These are phyloP conservation scores for Linnaemya tessellans DNA, from an alignment of 2,888 invertebrate species.

Conservation along the genomic window DNA sequence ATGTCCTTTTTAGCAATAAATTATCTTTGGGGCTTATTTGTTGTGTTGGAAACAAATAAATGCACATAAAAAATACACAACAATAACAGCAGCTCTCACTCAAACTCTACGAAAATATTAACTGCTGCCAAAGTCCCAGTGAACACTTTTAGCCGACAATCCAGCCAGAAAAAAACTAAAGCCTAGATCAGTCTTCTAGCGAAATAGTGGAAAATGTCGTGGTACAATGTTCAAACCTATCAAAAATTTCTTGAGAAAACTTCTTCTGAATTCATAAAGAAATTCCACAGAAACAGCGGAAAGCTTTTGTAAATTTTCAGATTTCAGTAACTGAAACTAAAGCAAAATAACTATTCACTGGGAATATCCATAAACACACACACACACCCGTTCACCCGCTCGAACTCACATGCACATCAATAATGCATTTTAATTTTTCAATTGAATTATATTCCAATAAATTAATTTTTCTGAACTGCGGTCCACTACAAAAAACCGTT, in stretches of 20 bases:
- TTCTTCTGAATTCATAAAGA: too few relatives aligned
- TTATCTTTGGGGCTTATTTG: conserved; percentile 46
- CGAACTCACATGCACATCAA: too few relatives aligned
- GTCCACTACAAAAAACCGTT: conserved; percentile 29
- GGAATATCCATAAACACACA: neutral
- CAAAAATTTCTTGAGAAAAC: too few relatives aligned
- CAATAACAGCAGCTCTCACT: neutral
- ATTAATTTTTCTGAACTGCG: conserved; percentile 76
- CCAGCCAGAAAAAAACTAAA: too few relatives aligned
- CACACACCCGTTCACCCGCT: too few relatives aligned
- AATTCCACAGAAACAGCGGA: too few relatives aligned
- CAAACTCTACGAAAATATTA: neutral
- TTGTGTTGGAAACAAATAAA: conserved; percentile 50
- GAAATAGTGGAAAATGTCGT: too few relatives aligned
- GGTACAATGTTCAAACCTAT: too few relatives aligned
- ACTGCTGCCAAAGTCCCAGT: neutral
- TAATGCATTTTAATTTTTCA: conserved; percentile 61
- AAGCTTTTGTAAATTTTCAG: too few relatives aligned
- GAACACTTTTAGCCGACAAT: neutral
- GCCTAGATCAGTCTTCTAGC: too few relatives aligned
- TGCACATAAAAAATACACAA: neutral
- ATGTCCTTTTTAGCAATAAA: conserved; percentile 54
- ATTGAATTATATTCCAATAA: conserved; percentile 79
- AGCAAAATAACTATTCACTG: too few relatives aligned
- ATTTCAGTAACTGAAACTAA: too few relatives aligned